Percentiles rank a stretch among this genome's conserved stretches.
Evolutionary conservation across 2,113 vertebrate species (phyloP).

Genomic region (Megaceryle torquata): DNA sequence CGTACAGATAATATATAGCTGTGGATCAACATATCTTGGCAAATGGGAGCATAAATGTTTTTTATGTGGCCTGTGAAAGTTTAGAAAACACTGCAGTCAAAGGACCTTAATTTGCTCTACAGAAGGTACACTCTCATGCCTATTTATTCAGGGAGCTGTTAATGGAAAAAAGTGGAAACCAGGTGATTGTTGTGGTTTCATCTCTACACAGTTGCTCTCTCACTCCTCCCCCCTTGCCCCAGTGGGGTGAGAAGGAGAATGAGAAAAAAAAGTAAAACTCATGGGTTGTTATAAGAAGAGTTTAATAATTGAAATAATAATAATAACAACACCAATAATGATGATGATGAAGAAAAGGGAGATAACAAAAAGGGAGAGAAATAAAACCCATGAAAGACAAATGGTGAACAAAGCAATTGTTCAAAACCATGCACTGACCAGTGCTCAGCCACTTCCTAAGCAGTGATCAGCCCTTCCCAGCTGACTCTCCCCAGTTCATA

Average conservation of each 20-base stretch:
- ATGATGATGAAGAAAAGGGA: not conserved
- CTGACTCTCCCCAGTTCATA: not conserved
- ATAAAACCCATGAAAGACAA: not conserved
- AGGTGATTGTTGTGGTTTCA: not conserved
- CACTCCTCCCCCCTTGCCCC: not conserved
- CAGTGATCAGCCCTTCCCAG: not conserved
- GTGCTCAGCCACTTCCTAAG: not conserved
- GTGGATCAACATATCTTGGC: not conserved
- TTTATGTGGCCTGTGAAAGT: not conserved
- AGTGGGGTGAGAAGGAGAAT: not conserved
- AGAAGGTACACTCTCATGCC: not conserved
- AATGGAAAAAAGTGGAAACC: not conserved
- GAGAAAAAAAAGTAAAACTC: not conserved
- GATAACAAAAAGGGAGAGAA: not conserved
- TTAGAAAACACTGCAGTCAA: not conserved
- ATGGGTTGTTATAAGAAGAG: not conserved
- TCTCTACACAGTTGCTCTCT: not conserved
- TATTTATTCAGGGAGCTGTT: not conserved
- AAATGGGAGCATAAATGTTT: not conserved
- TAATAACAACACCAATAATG: not conserved
- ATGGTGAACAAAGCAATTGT: not conserved
- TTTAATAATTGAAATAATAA: not conserved
- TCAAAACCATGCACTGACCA: not conserved
- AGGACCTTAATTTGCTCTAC: not conserved
- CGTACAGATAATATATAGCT: not conserved